Evolutionary conservation across 2,797 vertebrate species (phyloP).

Genomic region (Pagetopsis macropterus): DNA sequence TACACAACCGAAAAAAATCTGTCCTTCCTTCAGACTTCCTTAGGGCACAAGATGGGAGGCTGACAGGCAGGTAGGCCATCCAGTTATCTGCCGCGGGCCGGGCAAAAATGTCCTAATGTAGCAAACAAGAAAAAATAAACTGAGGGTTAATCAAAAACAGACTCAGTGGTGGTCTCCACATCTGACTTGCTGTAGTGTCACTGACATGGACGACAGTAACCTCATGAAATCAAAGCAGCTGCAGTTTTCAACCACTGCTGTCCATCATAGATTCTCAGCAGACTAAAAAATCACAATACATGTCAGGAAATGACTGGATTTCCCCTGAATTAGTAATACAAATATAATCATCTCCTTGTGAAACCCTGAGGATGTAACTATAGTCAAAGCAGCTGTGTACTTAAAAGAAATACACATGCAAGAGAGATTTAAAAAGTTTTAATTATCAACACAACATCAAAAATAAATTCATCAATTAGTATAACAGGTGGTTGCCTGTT

Average conservation of each 20-base stretch:
- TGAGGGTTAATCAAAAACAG: neutral
- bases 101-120: neutral
- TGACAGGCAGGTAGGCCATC: no score
- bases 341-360: neutral
- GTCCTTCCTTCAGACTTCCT: no score
- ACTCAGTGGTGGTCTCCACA: neutral
- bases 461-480: constrained; percentile 44
- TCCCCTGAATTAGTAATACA: neutral
- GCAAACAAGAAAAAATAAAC: neutral
- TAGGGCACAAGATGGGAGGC: no score
- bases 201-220: neutral
- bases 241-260: neutral
- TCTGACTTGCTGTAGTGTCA: neutral
- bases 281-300: neutral
- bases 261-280: neutral
- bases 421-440: constrained; percentile 53
- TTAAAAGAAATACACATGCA: neutral
- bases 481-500: constrained; percentile 71
- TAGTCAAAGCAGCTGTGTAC: neutral
- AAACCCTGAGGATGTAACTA: neutral
- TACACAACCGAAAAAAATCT: no score
- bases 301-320: constrained; percentile 13
- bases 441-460: constrained; percentile 66
- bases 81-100: no score
- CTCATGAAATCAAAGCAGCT: neutral